Evolutionary conservation across 2,797 vertebrate species (phyloP), one percentile per base, ranked within the genome.

Genomic region (Periparus ater): DNA sequence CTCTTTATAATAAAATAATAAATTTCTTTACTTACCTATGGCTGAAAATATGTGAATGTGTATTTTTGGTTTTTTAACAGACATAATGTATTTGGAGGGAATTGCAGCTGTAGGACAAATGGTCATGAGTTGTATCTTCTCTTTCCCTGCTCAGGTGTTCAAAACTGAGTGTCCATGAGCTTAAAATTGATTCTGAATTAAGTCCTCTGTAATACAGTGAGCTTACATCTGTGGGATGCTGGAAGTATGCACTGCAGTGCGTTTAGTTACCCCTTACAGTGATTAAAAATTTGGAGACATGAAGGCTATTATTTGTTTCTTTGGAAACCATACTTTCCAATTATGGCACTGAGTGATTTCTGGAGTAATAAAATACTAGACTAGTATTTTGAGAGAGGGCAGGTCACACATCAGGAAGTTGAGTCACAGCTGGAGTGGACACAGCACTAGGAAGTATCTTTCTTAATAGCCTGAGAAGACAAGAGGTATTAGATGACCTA

Each of bases 381-480:
- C 16, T n/a, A 45, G n/a, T 55, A 48, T 91, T 94, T 77, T 83
- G 74, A 76, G 93, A 81, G 66, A 57, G 36, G 17, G 58, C n/a
- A 51, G 67, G 71, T 90, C 65, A n/a, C 8, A 6, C 26, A 55
- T 78, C 62, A 44, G 84, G 85, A 84, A 75, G 74, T 10, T 89
- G 92, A 94, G 74, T 93, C 88, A 61, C 45, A 91, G 36, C 25
- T 96, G 89, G 85, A 85, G 25, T 87, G 48, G 57, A 77, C 68
- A 54, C 53, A 93, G 60, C 34, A 6, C 26, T 85, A 67, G 32
- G 55, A 72, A 93, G 29, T 55, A 25, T 17, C 18, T 73, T 76
- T 72, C 40, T 55, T 82, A 81, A 82, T 19, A 85, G 81, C 29
- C 27, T 36, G 32, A 63, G 71, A 81, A 90, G 67, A 89, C 48